A percentile compares a stretch with the other conserved stretches of the same genome.
phyloP scores from a whole-genome alignment of 2,113 vertebrate genomes.

The Leucosticte australis region DNA sequence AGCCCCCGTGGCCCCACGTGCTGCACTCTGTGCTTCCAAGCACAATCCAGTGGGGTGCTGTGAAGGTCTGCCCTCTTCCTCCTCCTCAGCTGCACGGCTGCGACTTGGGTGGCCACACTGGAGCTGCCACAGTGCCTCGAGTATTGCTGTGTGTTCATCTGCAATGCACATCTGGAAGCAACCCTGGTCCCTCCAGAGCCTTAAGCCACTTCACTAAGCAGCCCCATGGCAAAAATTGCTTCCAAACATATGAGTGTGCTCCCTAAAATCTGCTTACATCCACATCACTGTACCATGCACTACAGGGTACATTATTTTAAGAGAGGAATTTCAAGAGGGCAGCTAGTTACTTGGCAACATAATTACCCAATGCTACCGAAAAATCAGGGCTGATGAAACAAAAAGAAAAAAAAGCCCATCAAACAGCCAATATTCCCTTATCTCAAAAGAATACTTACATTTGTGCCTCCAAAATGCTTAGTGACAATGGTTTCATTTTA shows the following conservation, averaged over 20 bases:
- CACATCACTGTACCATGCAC: not conserved
- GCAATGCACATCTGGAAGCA: not conserved
- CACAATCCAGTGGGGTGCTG: not conserved
- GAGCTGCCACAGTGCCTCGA: not conserved
- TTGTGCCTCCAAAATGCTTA: not conserved
- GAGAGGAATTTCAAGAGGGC: not conserved
- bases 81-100: not conserved
- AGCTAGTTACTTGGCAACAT: not conserved
- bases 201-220: not conserved
- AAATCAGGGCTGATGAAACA: not conserved
- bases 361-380: not conserved
- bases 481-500: not conserved
- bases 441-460: not conserved
- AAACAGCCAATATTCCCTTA: not conserved
- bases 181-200: not conserved
- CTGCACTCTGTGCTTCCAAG: not conserved
- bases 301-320: not conserved
- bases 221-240: not conserved
- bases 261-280: not conserved
- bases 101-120: not conserved
- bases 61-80: not conserved
- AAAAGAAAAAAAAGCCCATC: not conserved
- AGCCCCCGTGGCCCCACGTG: fast-evolving
- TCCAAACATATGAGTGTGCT: not conserved
- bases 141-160: not conserved